Conservation (phyloP, 1,140 invertebrate genomes). For the Zeugodacus cucurbitae region DNA sequence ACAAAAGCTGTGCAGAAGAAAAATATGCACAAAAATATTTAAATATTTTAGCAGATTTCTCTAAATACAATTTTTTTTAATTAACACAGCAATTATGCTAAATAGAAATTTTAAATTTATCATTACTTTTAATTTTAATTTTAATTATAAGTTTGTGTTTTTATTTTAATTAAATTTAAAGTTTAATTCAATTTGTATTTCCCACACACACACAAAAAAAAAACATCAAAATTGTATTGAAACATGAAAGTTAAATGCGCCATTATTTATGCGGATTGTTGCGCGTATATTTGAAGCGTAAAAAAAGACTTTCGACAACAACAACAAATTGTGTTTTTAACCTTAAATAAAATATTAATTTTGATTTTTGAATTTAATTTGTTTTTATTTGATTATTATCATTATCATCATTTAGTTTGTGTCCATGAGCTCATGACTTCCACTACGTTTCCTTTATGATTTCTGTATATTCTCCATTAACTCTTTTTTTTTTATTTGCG, state of each 20-base stretch:
- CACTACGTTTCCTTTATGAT: neutral
- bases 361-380: slow-evolving; percentile 30
- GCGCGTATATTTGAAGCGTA: neutral
- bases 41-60: neutral
- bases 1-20: neutral
- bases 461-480: neutral
- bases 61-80: neutral
- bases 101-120: neutral
- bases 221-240: slow-evolving; percentile 29
- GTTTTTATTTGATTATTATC: slow-evolving; percentile 27
- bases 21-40: neutral
- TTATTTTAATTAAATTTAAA: slow-evolving; percentile 46
- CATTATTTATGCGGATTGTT: neutral
- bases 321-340: neutral
- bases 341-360: slow-evolving; percentile 39
- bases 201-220: slow-evolving; percentile 32
- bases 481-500: slow-evolving; percentile 3
- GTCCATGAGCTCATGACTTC: neutral
- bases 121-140: slow-evolving; percentile 39
- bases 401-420: slow-evolving; percentile 9
- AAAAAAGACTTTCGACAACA: neutral
- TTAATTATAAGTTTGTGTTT: slow-evolving; percentile 39
- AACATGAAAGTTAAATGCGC: neutral
- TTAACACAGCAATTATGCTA: neutral
- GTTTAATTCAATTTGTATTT: slow-evolving; percentile 45